Evolutionary conservation across 2,113 vertebrate species (phyloP).

Genomic region (Notothenia coriiceps): DNA sequence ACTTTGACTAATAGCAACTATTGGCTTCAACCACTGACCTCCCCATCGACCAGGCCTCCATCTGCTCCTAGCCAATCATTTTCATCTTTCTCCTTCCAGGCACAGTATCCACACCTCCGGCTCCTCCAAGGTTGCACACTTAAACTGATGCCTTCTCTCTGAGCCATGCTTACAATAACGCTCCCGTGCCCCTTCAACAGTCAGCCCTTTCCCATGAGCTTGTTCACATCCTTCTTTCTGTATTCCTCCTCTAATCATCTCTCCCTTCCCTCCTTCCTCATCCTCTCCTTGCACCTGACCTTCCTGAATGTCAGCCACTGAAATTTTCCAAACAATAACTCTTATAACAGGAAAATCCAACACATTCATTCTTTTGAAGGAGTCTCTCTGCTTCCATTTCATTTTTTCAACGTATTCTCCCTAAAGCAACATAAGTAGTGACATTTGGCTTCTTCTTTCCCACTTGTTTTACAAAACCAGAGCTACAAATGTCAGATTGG

Average conservation of each 20-base stretch:
- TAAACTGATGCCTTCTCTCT: constrained; percentile 26
- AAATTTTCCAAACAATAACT: constrained; percentile 22
- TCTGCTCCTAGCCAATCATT: neutral
- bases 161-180: constrained; percentile 21
- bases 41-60: neutral
- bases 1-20: neutral
- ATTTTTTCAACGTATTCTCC: neutral
- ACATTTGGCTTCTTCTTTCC: constrained; percentile 20
- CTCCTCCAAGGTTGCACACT: constrained; percentile 24
- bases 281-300: constrained; percentile 32
- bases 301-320: constrained; percentile 1
- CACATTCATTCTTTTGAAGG: neutral
- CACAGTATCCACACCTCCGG: constrained; percentile 11
- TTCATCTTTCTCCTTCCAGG: neutral
- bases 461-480: constrained; percentile 18
- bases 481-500: too few species aligned
- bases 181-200: constrained; percentile 18
- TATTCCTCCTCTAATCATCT: constrained; percentile 26
- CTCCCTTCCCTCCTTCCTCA: constrained; percentile 20
- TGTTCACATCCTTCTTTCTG: constrained; percentile 41
- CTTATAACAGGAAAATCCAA: constrained; percentile 2
- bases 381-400: neutral
- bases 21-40: neutral
- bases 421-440: constrained; percentile 13
- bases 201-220: constrained; percentile 13